Evolutionary conservation across 2,797 vertebrate species (phyloP), one percentile per base, ranked within the genome.

Genomic region (Helostoma temminkii): DNA sequence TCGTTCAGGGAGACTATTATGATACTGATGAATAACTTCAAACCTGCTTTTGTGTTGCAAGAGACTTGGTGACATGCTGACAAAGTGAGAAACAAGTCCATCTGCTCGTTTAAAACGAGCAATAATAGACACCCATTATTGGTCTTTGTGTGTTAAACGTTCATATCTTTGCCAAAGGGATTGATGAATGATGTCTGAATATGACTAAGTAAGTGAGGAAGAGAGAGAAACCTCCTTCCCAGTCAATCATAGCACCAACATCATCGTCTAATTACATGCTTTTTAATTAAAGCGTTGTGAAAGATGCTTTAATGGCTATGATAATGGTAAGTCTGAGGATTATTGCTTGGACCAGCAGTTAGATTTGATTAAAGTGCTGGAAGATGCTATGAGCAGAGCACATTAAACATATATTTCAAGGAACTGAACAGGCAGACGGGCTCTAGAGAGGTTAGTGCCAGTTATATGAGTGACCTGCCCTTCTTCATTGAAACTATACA

Each of bases 241-340:
- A 45, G 69, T 79, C 60, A 74, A 64, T 82, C 68, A 68, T 12
- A 47, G 22, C 62, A 6, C 21, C 45, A 16, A 55, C 36, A 18
- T 43, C 37, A 9, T 21, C 21, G 16, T 53, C 72, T 81, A 65
- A 83, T 90, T 86, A 84, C 65, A 78, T 14, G 42, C 21, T 18
- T 70, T 78, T 71, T 86, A 84, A 91, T 86, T 75, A 75, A 54
- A 81, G 50, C 54, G 7, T 5, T 46, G 39, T 60, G 45, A 56
- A 75, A 71, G 62, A 73, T 56, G 59, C n/a, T n/a, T 34, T 82
- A 71, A 63, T 76, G 73, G 74, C 80, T 71, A 71, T 69, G 65
- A 80, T 80, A 77, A 88, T 76, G 69, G 42, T n/a, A 11, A 64
- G 53, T 62, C 46, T 76, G 68, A 73, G 69, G 61, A 78, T 80